These are phyloP conservation scores for Sinocyclocheilus rhinocerous DNA, from an alignment of 2,113 vertebrate genomes.

Conservation along the genomic window DNA sequence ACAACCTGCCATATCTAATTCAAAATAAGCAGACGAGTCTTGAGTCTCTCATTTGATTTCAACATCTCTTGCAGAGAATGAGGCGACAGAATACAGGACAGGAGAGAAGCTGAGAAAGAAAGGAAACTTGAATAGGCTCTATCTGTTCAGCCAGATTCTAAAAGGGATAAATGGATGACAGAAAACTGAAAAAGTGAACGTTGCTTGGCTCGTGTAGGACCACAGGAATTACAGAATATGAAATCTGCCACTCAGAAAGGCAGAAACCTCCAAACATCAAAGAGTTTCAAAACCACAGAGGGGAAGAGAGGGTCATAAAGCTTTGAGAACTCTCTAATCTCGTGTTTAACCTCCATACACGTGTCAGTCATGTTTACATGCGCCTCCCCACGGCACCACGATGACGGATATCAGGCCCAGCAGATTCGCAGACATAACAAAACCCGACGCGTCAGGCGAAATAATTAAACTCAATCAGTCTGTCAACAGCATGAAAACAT, in stretches of 20 bases:
- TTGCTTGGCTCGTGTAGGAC: background rate
- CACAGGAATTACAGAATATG: background rate
- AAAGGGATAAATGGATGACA: background rate
- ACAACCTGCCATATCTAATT: conserved; percentile 47
- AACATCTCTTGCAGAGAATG: background rate
- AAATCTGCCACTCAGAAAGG: background rate
- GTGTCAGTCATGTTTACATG: conserved; percentile 7
- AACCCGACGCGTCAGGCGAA: conserved; percentile 19
- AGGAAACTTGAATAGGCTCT: background rate
- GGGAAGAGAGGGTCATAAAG: conserved; percentile 3
- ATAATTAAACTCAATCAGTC: conserved; percentile 48
- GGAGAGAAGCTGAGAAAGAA: background rate
- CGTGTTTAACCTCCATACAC: background rate
- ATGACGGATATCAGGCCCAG: conserved; percentile 1
- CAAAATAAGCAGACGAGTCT: conserved; percentile 1
- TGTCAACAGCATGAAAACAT: conserved; percentile 28
- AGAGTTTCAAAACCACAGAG: background rate
- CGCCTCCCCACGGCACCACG: background rate
- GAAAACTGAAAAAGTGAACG: background rate
- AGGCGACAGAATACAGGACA: background rate
- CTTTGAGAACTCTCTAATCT: conserved; percentile 19
- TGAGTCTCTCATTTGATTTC: conserved; percentile 24
- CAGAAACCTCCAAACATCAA: background rate
- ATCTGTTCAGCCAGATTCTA: background rate
- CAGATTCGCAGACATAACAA: conserved; percentile 40